Evolutionary conservation across 2,888 invertebrate genomes (phyloP).

Genomic region (Beris morrisii): DNA sequence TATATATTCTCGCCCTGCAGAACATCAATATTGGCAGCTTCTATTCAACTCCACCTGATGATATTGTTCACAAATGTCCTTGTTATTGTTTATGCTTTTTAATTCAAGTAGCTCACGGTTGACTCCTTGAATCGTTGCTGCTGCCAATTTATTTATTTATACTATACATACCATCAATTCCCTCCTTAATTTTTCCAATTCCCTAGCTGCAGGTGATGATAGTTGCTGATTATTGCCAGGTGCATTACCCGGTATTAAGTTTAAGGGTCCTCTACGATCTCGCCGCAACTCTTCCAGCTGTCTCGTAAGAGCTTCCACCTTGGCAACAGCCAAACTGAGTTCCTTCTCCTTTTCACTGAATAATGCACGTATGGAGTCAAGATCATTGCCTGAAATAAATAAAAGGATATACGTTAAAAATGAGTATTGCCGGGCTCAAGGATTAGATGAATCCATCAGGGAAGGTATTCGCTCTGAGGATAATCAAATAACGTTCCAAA

Average conservation of each 20-base stretch:
- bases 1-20: too few relatives aligned
- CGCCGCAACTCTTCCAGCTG: slow-evolving; percentile 90
- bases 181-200: slow-evolving; percentile 87
- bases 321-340: slow-evolving; percentile 92
- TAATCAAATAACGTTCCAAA: too few relatives aligned
- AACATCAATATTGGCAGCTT: too few relatives aligned
- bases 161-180: slow-evolving; percentile 80
- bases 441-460: too few relatives aligned
- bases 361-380: slow-evolving; percentile 92
- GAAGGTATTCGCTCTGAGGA: too few relatives aligned
- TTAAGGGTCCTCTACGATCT: slow-evolving; percentile 64
- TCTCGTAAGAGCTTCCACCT: slow-evolving; percentile 92
- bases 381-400: slow-evolving; percentile 71
- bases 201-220: slow-evolving; percentile 75
- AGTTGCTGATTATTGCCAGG: slow-evolving; percentile 57
- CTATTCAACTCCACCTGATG: too few relatives aligned
- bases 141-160: too few relatives aligned
- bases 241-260: slow-evolving; percentile 47
- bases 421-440: too few relatives aligned
- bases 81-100: too few relatives aligned
- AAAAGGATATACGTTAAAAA: slow-evolving; percentile 6
- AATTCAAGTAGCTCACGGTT: too few relatives aligned
- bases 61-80: too few relatives aligned
- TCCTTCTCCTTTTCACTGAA: slow-evolving; percentile 99
- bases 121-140: too few relatives aligned